phyloP scores from a whole-genome alignment of 1,140 invertebrate species.

The Drosophila santomea region DNA sequence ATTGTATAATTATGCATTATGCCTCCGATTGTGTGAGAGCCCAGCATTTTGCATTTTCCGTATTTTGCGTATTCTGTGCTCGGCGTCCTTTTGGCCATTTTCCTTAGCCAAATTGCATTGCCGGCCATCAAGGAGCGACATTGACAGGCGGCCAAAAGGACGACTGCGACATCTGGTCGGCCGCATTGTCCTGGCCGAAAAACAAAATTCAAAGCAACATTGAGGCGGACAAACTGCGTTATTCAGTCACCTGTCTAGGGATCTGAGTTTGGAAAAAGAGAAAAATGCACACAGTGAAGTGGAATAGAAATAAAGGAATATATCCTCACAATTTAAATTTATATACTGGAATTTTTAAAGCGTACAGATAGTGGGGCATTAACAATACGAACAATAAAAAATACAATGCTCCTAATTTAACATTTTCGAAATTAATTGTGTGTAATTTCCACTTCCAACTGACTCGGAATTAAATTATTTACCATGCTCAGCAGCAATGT shows the following conservation, averaged over 20 bases:
- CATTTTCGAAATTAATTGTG: background rate
- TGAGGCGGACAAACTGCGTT: conserved; percentile 11
- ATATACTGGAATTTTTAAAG: background rate
- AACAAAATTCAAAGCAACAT: conserved; percentile 4
- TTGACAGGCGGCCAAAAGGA: conserved; percentile 40
- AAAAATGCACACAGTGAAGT: background rate
- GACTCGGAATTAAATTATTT: background rate
- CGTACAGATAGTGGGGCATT: too few relatives aligned
- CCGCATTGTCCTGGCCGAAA: conserved; percentile 5
- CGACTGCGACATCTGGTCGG: conserved; percentile 13
- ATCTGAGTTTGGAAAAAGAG: background rate
- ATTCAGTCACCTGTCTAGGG: conserved; percentile 20
- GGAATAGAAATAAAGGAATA: background rate
- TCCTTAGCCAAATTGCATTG: conserved; percentile 38
- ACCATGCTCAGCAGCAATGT: background rate
- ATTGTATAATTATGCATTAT: conserved; percentile 82
- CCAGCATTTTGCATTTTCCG: conserved; percentile 27
- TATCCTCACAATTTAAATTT: background rate
- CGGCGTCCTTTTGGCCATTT: conserved; percentile 38
- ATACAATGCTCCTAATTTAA: background rate
- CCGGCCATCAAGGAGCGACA: conserved; percentile 39
- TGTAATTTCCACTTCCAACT: background rate
- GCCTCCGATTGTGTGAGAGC: conserved; percentile 21
- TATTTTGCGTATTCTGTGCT: background rate
- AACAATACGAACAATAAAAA: too few relatives aligned